phyloP scores from a whole-genome alignment of 2,113 vertebrate species.

The Oceanites oceanicus region DNA sequence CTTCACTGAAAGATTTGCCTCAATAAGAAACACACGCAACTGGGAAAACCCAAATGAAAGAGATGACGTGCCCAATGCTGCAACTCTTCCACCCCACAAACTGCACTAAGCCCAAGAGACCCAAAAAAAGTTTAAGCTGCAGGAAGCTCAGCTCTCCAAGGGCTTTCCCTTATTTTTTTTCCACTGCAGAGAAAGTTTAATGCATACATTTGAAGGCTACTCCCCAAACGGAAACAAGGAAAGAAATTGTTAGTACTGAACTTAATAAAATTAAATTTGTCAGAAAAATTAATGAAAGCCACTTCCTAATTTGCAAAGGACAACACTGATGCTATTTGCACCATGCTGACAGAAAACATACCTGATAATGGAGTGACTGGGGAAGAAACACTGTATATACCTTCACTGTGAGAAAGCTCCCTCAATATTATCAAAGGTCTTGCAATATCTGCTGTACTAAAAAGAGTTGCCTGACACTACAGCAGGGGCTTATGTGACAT shows the following conservation, averaged over 20 bases:
- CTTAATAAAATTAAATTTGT: neutral
- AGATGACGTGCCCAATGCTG: accelerated
- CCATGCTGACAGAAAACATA: neutral
- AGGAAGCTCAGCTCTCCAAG: neutral
- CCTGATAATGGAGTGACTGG: neutral
- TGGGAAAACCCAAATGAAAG: neutral
- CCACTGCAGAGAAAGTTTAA: neutral
- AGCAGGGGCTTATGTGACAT: neutral
- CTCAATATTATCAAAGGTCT: neutral
- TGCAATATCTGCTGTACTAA: neutral
- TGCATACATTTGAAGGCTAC: neutral
- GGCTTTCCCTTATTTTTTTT: neutral
- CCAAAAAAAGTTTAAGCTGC: neutral
- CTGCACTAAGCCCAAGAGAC: neutral
- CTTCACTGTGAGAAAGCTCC: neutral
- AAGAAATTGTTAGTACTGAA: neutral
- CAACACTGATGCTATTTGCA: neutral
- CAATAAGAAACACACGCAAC: neutral
- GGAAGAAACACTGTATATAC: neutral
- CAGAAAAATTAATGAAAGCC: neutral
- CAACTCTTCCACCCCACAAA: neutral
- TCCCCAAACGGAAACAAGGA: neutral
- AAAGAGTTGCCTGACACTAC: neutral
- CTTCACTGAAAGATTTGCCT: neutral
- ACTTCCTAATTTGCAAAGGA: neutral